Conservation (phyloP, 2,797 vertebrate genomes). For the Cyclura pinguis region DNA sequence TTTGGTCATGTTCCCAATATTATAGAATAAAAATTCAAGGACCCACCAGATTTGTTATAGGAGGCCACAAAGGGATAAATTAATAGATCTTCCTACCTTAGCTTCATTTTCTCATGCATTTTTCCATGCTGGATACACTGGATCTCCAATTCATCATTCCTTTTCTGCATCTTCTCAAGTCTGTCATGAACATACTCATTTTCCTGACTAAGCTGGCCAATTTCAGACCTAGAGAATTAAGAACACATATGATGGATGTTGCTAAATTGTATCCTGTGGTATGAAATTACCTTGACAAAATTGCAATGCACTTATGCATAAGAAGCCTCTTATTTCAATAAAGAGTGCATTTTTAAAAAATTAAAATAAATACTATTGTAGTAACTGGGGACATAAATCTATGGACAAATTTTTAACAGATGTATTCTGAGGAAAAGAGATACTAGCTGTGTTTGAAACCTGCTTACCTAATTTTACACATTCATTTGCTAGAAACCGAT, state of each 20-base stretch:
- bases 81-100: slow-evolving; percentile 82
- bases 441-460: background rate
- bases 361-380: background rate
- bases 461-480: no score
- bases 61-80: slow-evolving; percentile 39
- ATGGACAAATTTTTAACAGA: background rate
- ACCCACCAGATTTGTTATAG: background rate
- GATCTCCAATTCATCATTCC: slow-evolving; percentile 89
- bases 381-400: background rate
- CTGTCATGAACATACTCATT: slow-evolving; percentile 85
- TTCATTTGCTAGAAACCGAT: background rate
- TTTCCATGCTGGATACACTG: slow-evolving; percentile 93
- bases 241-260: slow-evolving; percentile 70
- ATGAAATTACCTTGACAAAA: slow-evolving; percentile 66
- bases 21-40: slow-evolving; percentile 15
- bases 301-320: slow-evolving; percentile 51
- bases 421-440: background rate
- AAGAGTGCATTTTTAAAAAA: slow-evolving; percentile 28
- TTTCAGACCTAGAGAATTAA: slow-evolving; percentile 81
- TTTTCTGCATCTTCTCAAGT: slow-evolving; percentile 84
- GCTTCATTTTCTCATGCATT: slow-evolving; percentile 93
- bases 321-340: slow-evolving; percentile 60
- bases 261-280: slow-evolving; percentile 65
- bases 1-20: slow-evolving; percentile 33
- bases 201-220: slow-evolving; percentile 88